A percentile compares a stretch with the other conserved stretches of the same genome.
Evolutionary conservation across 2,797 vertebrate species (phyloP).

Genomic region (Trichosurus vulpecula): DNA sequence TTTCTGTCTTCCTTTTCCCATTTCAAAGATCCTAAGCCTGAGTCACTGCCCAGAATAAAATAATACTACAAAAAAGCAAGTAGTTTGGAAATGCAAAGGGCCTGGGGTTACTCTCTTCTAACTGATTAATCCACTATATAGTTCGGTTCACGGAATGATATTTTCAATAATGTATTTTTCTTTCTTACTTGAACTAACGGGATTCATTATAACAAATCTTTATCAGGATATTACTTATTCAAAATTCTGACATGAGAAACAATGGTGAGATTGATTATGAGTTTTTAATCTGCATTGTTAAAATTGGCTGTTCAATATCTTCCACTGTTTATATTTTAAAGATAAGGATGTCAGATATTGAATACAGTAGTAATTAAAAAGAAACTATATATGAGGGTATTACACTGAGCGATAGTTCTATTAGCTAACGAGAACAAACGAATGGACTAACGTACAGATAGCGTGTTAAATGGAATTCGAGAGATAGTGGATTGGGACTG

Average conservation of each 20-base stretch:
- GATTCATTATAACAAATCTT: slow-evolving; percentile 21
- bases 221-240: neutral
- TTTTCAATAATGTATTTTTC: neutral
- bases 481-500: neutral
- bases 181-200: neutral
- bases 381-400: neutral
- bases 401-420: neutral
- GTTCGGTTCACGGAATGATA: neutral
- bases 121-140: neutral
- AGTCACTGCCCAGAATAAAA: neutral
- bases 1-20: neutral
- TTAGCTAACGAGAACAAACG: neutral
- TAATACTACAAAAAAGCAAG: neutral
- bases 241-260: neutral
- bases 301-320: neutral
- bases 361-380: neutral
- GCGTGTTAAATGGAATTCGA: neutral
- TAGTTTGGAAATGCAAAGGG: neutral
- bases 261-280: neutral
- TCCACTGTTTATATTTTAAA: neutral
- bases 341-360: neutral
- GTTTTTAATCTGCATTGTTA: neutral
- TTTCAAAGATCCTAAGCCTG: neutral
- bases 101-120: neutral
- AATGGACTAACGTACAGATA: neutral